Conservation (phyloP, 1,140 invertebrate species). For the Acromyrmex charruanus region DNA sequence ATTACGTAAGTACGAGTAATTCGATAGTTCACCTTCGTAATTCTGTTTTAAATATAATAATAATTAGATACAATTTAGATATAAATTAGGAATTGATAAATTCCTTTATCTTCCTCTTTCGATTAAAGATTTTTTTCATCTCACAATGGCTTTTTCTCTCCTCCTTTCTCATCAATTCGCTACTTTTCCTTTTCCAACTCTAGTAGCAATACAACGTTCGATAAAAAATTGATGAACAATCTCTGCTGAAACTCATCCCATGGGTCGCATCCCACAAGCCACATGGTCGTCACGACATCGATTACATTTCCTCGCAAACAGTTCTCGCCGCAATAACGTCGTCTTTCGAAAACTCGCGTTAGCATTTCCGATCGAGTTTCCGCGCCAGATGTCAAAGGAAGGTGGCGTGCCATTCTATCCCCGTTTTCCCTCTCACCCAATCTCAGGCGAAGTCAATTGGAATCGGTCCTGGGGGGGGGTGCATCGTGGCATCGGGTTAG, state of each 20-base stretch:
- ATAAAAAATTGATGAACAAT: constrained; percentile 47
- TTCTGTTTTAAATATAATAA: background rate
- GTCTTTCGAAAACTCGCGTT: constrained; percentile 64
- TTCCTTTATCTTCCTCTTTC: background rate
- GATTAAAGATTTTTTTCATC: background rate
- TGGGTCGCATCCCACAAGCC: constrained; percentile 39
- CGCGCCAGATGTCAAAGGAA: constrained; percentile 60
- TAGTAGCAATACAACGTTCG: background rate
- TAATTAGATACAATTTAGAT: background rate
- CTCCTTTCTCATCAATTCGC: background rate
- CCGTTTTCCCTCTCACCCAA: constrained; percentile 18
- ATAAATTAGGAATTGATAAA: background rate
- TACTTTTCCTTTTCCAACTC: constrained; percentile 9
- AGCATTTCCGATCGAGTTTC: constrained; percentile 64
- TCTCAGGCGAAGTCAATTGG: constrained; percentile 57
- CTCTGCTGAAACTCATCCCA: constrained; percentile 26
- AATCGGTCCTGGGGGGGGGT: constrained; percentile 46
- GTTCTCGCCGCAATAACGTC: constrained; percentile 61
- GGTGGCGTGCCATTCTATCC: background rate
- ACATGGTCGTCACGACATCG: constrained; percentile 52
- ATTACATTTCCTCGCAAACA: constrained; percentile 62
- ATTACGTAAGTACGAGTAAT: background rate
- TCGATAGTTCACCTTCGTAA: background rate
- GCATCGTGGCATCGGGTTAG: constrained; percentile 43
- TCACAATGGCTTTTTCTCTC: background rate